Conservation (phyloP, 2,888 invertebrate species). For the Portevinia maculata region DNA sequence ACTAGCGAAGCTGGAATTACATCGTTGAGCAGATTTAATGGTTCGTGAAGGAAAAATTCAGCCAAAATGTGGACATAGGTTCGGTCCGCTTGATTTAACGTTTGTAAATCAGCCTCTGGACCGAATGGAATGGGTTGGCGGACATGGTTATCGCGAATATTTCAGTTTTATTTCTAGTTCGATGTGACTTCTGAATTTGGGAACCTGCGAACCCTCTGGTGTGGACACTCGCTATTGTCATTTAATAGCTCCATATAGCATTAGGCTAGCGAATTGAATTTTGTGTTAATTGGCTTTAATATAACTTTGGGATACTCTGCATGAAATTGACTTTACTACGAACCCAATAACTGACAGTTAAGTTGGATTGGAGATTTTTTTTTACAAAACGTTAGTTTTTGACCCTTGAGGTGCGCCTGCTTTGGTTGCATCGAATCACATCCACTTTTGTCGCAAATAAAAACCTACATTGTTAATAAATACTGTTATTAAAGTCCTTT, state of each 20-base stretch:
- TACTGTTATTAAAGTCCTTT: too few relatives aligned
- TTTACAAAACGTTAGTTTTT: too few relatives aligned
- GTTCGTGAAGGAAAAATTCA: conserved; percentile 48
- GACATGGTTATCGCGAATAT: conserved; percentile 59
- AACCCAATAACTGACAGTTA: too few relatives aligned
- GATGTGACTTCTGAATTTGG: conserved; percentile 50
- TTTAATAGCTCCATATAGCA: background rate
- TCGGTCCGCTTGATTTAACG: conserved; percentile 61
- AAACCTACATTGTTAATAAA: too few relatives aligned
- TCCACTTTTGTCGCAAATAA: too few relatives aligned
- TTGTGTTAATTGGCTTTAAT: conserved; percentile 1
- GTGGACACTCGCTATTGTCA: conserved; percentile 48
- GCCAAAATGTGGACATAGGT: conserved; percentile 48
- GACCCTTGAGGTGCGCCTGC: too few relatives aligned
- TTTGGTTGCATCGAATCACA: too few relatives aligned
- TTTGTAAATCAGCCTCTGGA: conserved; percentile 48
- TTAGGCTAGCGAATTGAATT: background rate
- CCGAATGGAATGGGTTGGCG: background rate
- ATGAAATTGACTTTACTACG: too few relatives aligned
- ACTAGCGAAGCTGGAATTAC: conserved; percentile 53
- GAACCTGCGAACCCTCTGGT: conserved; percentile 24
- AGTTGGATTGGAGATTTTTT: too few relatives aligned
- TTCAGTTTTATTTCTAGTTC: conserved; percentile 54
- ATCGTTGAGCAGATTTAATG: conserved; percentile 61
- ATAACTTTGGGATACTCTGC: too few relatives aligned